These are phyloP conservation scores for Tetrao urogallus DNA, from an alignment of 2,113 vertebrate species.

Conservation along the genomic window DNA sequence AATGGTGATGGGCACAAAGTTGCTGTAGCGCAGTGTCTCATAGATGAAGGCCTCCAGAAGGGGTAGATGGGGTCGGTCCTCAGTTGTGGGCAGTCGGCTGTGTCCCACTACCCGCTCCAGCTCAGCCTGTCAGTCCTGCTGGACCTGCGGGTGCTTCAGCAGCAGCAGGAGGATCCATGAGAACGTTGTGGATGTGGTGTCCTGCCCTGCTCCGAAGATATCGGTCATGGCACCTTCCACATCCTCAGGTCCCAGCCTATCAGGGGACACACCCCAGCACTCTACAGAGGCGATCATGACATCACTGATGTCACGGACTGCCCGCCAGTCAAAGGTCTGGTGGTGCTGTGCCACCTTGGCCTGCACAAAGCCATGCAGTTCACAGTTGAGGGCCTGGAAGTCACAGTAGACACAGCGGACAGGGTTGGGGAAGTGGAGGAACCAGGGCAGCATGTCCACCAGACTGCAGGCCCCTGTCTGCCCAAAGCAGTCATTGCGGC, in stretches of 20 bases:
- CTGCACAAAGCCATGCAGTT: slow-evolving; percentile 82
- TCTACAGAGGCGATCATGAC: slow-evolving; percentile 82
- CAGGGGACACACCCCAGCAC: neutral
- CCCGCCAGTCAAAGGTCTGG: slow-evolving; percentile 73
- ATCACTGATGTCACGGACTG: slow-evolving; percentile 82
- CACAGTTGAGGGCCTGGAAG: slow-evolving; percentile 84
- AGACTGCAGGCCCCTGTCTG: slow-evolving; percentile 88
- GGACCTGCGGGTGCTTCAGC: slow-evolving; percentile 80
- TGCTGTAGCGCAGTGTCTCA: slow-evolving; percentile 87
- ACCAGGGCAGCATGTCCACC: slow-evolving; percentile 90
- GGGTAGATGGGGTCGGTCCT: slow-evolving; percentile 78
- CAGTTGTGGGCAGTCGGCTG: slow-evolving; percentile 76
- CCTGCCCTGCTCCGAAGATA: slow-evolving; percentile 87
- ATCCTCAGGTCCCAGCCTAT: slow-evolving; percentile 75
- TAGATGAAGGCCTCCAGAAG: slow-evolving; percentile 88
- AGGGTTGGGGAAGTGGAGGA: slow-evolving; percentile 87
- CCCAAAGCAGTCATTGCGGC: slow-evolving; percentile 81
- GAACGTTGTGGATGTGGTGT: slow-evolving; percentile 82
- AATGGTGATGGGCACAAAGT: slow-evolving; percentile 89
- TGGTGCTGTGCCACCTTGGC: slow-evolving; percentile 83
- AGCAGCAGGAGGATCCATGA: slow-evolving; percentile 86
- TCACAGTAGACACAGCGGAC: slow-evolving; percentile 83
- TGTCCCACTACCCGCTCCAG: slow-evolving; percentile 84
- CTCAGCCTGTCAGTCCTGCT: slow-evolving; percentile 79
- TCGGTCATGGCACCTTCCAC: slow-evolving; percentile 84